Conservation (phyloP, 2,113 vertebrate genomes). For the Procapra przewalskii region DNA sequence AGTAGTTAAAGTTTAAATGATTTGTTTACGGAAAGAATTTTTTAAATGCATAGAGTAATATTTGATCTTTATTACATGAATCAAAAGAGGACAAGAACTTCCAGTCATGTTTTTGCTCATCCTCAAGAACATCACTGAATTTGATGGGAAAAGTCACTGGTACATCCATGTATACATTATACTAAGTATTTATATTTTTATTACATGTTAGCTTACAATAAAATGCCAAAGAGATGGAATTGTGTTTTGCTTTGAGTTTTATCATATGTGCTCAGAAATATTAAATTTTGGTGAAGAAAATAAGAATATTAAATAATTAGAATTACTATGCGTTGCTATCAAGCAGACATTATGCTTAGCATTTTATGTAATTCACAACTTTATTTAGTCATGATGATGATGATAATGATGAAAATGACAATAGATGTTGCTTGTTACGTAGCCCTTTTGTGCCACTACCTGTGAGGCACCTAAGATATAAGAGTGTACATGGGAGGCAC, state of each 20-base stretch:
- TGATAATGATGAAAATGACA: not conserved
- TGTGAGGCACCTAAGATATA: not conserved
- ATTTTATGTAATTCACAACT: not conserved
- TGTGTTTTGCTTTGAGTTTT: not conserved
- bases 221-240: not conserved
- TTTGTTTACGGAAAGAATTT: constrained; percentile 27
- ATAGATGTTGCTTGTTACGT: not conserved
- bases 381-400: not conserved
- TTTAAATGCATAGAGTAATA: constrained; percentile 20
- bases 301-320: not conserved
- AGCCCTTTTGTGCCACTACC: not conserved
- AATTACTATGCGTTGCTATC: not conserved
- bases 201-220: not conserved
- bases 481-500: not conserved
- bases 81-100: not conserved
- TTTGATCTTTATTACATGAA: constrained; percentile 51
- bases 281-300: constrained; percentile 1
- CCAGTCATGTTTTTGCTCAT: not conserved
- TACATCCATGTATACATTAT: not conserved
- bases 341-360: not conserved
- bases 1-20: constrained; percentile 48
- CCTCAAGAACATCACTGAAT: not conserved
- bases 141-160: not conserved
- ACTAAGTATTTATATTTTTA: not conserved
- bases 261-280: not conserved